Conservation (phyloP, 2,113 vertebrate species). For the Vulpes vulpes region DNA sequence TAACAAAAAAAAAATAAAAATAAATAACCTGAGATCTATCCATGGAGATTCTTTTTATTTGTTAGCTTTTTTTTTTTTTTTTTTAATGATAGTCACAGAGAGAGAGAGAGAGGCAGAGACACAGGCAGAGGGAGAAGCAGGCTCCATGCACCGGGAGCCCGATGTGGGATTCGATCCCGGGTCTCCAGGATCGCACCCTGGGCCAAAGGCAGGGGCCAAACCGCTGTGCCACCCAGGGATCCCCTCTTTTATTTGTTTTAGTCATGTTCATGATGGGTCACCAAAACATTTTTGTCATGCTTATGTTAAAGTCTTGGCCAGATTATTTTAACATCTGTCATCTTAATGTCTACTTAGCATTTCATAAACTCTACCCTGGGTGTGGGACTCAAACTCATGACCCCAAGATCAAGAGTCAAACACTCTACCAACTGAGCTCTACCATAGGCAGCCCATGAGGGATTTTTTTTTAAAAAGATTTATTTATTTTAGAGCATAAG, state of each 20-base stretch:
- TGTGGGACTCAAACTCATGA: not conserved
- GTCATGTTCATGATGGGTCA: not conserved
- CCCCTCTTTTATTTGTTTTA: slow-evolving; percentile 43
- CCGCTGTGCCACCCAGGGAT: too few species aligned
- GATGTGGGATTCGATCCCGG: too few species aligned
- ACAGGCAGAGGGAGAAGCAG: too few species aligned
- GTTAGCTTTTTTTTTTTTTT: not conserved
- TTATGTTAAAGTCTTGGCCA: not conserved
- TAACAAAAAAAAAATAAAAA: too few species aligned
- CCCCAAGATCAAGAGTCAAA: not conserved
- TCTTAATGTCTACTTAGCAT: not conserved
- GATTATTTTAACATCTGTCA: not conserved
- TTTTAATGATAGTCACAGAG: too few species aligned
- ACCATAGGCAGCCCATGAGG: not conserved
- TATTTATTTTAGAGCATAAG: not conserved
- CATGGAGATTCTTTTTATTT: not conserved
- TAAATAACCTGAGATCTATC: not conserved
- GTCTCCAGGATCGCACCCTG: too few species aligned
- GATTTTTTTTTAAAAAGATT: not conserved
- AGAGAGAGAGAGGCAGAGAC: too few species aligned
- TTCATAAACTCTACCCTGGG: not conserved
- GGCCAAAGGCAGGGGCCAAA: too few species aligned
- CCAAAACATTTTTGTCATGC: not conserved
- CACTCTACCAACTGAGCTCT: not conserved
- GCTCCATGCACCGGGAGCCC: too few species aligned